These are phyloP conservation scores for Synergus japonicus DNA, from an alignment of 2,888 invertebrate genomes.

Conservation along the genomic window DNA sequence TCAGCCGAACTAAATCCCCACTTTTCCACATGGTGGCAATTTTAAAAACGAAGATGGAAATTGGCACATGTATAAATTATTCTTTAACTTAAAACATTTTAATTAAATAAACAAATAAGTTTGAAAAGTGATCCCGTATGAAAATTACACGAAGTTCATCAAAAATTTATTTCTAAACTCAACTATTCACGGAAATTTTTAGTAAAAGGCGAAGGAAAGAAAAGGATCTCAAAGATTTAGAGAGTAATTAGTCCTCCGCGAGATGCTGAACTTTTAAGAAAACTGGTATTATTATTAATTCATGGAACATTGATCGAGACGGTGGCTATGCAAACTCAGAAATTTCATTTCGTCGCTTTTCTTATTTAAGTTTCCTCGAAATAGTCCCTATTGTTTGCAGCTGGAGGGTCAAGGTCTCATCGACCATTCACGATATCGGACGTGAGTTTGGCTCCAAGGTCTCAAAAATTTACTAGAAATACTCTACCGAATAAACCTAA, in stretches of 20 bases:
- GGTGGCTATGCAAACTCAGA: neutral
- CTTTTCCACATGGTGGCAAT: too few species aligned
- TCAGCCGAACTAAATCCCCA: too few species aligned
- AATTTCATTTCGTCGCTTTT: constrained; percentile 31
- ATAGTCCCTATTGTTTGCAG: constrained; percentile 37
- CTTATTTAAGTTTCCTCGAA: constrained; percentile 11
- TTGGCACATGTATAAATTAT: too few species aligned
- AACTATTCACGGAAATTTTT: too few species aligned
- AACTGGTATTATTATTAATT: constrained; percentile 31
- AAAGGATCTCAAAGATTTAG: constrained; percentile 1
- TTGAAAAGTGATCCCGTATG: too few species aligned
- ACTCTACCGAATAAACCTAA: constrained; percentile 10
- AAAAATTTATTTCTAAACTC: too few species aligned
- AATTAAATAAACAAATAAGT: too few species aligned
- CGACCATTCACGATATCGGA: constrained; percentile 37
- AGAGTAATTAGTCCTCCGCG: constrained; percentile 18
- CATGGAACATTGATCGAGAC: constrained; percentile 24
- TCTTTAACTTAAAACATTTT: too few species aligned
- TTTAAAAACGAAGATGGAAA: too few species aligned
- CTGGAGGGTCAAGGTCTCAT: constrained; percentile 36
- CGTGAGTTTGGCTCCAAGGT: constrained; percentile 30
- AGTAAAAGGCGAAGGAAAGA: too few species aligned
- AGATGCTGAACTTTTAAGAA: constrained; percentile 13
- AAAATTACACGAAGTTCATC: too few species aligned
- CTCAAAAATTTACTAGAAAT: constrained; percentile 22